Evolutionary conservation across 2,113 vertebrate species (phyloP), one percentile per base, ranked within the genome.

Genomic region (Phoxinus phoxinus): DNA sequence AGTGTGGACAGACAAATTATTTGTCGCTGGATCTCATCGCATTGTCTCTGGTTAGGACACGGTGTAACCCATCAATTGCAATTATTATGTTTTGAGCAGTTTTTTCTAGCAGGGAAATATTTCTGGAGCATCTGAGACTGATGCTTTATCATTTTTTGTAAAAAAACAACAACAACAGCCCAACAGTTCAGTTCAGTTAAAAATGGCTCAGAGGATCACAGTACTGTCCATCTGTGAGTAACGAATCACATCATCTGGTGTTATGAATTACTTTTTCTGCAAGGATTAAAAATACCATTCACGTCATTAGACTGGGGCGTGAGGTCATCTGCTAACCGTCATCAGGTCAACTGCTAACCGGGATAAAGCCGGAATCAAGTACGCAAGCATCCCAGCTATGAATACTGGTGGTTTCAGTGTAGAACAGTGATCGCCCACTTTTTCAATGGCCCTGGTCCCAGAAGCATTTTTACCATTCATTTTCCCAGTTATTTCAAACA

Each of bases 191-290:
- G 48, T 58, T 32, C 1, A 61, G 73, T 58, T 58, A 58, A 78
- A 73, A 53, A 58, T 7, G 74, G 37, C 15, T n/a, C 15, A 6
- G 30, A 25, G 35, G 21, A 46, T 46, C 21, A 81, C n/a, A 51
- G 8, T 32, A 51, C 25, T 51, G 61, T 32, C 61, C 79, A 81
- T 67, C 79, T 81, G 44, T 51, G 79, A 81, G 79, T 48, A 65
- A 32, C 59, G 13, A 27, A 81, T 67, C 41, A 69, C 61, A 21
- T 81, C 79, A 48, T 81, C 61, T 81, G 79, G 37, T 81, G 79
- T 81, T 81, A 81, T 48, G 32, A 84, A 63, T 75, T 44, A 63
- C 56, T 75, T 19, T 81, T 41, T 51, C 17, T 81, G 25, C 35
- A 11, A 11, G 19, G 25, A 67, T 67, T 51, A 48, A 81, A 81